phyloP scores from a whole-genome alignment of 2,888 invertebrate genomes.

The Cerastoderma edule region DNA sequence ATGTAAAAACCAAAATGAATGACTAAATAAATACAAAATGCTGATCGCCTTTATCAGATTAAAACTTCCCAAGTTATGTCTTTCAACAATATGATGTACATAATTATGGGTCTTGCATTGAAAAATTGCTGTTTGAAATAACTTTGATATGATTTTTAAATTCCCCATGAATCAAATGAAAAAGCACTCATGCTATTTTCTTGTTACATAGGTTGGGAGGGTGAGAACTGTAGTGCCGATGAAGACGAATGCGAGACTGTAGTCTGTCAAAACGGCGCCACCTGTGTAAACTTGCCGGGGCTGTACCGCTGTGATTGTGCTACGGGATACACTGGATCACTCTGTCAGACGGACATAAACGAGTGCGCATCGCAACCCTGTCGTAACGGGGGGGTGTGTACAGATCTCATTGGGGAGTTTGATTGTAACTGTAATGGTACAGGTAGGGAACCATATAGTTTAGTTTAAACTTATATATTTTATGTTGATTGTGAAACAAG shows the following conservation, averaged over 20 bases:
- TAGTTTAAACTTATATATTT: too few species aligned
- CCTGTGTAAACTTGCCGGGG: slow-evolving; percentile 31
- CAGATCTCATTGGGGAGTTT: slow-evolving; percentile 44
- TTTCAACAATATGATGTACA: too few species aligned
- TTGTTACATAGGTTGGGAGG: slow-evolving; percentile 79
- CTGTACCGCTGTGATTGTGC: slow-evolving; percentile 4
- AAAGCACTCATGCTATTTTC: too few species aligned
- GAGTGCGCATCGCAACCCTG: slow-evolving; percentile 26
- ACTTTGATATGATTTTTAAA: too few species aligned
- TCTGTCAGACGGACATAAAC: slow-evolving; percentile 18
- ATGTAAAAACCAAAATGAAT: too few species aligned
- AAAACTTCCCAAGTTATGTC: too few species aligned
- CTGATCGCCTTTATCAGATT: too few species aligned
- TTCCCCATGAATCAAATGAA: too few species aligned
- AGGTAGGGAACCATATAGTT: slow-evolving; percentile 36
- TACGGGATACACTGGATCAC: slow-evolving; percentile 2
- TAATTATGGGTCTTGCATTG: too few species aligned
- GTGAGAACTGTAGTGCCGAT: slow-evolving; percentile 85
- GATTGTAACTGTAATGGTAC: slow-evolving; percentile 57
- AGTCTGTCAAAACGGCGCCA: slow-evolving; percentile 31
- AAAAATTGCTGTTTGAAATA: too few species aligned
- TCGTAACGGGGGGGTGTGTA: slow-evolving; percentile 40
- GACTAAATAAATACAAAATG: too few species aligned
- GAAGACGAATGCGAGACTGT: slow-evolving; percentile 84
- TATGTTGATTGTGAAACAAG: too few species aligned